Conservation (phyloP, 2,888 invertebrate species). For the Harpagoxenus sublaevis region DNA sequence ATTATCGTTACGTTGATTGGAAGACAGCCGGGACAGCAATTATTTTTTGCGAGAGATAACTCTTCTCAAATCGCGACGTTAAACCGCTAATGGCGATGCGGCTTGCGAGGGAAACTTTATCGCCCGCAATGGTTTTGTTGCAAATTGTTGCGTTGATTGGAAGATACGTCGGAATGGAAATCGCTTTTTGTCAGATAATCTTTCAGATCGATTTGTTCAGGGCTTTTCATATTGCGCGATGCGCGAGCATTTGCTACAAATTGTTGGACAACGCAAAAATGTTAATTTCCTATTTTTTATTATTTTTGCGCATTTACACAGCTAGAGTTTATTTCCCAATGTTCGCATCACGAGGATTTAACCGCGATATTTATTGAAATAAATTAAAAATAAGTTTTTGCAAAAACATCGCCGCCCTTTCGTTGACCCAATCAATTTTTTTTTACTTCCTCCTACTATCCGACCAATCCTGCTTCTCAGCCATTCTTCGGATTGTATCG, state of each 20-base stretch:
- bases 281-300: conserved; percentile 2
- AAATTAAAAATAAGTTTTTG: neutral
- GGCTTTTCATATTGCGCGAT: conserved; percentile 5
- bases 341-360: neutral
- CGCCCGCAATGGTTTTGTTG: conserved; percentile 44
- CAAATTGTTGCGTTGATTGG: conserved; percentile 51
- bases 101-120: conserved; percentile 43
- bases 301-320: neutral
- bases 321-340: neutral
- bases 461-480: conserved; percentile 15
- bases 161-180: conserved; percentile 38
- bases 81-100: conserved; percentile 49
- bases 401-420: neutral
- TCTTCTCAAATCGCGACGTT: conserved; percentile 48
- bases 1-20: conserved; percentile 34
- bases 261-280: neutral
- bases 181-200: conserved; percentile 49
- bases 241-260: conserved; percentile 6
- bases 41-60: conserved; percentile 51
- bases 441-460: neutral
- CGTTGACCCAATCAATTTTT: neutral
- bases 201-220: conserved; percentile 37
- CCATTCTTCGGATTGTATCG: conserved; percentile 13
- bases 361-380: neutral
- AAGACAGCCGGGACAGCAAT: conserved; percentile 34